These are phyloP conservation scores for Drosophila suboccidentalis DNA, from an alignment of 2,888 invertebrate species.

Conservation along the genomic window DNA sequence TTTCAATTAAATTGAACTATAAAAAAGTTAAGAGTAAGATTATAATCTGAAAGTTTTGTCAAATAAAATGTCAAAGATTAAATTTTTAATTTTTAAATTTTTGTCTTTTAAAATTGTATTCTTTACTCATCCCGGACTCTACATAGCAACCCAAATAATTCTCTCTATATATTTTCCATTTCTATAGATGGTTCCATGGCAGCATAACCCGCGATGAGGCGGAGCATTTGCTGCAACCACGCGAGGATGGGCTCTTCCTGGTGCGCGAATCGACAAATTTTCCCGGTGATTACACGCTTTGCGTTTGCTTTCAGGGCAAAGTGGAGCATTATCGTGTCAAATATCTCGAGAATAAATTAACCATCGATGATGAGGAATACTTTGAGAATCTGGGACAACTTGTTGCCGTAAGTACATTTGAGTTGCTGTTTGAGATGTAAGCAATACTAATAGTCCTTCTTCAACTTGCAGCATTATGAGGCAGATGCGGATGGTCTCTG, in stretches of 20 bases:
- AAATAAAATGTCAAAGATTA: too few relatives aligned
- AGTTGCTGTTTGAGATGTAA: background rate
- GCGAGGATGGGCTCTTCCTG: slow-evolving; percentile 97
- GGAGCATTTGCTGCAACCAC: slow-evolving; percentile 93
- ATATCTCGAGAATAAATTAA: slow-evolving; percentile 94
- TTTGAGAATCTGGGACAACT: slow-evolving; percentile 98
- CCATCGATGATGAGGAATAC: slow-evolving; percentile 99
- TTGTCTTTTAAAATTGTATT: too few relatives aligned
- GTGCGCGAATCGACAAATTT: slow-evolving; percentile 99
- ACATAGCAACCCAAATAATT: background rate
- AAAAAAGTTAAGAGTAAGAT: too few relatives aligned
- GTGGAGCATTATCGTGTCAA: slow-evolving; percentile 98
- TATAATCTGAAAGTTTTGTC: too few relatives aligned
- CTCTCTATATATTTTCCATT: background rate
- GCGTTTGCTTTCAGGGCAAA: slow-evolving; percentile 96
- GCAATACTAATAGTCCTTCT: background rate
- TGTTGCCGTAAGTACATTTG: slow-evolving; percentile 90
- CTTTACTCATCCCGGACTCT: too few relatives aligned
- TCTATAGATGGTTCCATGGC: slow-evolving; percentile 97
- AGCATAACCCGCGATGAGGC: slow-evolving; percentile 98
- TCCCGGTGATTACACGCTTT: slow-evolving; percentile 99
- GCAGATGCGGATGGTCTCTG: slow-evolving; percentile 99
- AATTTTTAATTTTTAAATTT: too few relatives aligned
- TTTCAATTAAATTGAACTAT: too few relatives aligned
- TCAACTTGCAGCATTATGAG: slow-evolving; percentile 93